Evolutionary conservation across 2,797 vertebrate species (phyloP).

Genomic region (Etheostoma perlongum): DNA sequence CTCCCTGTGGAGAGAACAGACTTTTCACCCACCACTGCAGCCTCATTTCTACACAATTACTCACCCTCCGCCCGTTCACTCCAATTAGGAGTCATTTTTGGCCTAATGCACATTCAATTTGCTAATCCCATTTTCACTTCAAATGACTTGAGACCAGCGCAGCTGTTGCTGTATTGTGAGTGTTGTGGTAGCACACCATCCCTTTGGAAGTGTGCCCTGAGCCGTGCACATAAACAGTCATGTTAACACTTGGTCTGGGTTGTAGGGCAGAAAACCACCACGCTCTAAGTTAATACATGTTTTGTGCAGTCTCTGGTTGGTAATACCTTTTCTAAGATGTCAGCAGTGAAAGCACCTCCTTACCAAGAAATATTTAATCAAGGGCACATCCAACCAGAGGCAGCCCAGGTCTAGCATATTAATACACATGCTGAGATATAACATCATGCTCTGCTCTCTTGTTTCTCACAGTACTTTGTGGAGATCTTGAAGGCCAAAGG

Average conservation of each 20-base stretch:
- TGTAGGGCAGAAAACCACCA: constrained; percentile 4
- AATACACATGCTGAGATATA: constrained; percentile 26
- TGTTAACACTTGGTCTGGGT: neutral
- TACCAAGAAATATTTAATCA: constrained; percentile 25
- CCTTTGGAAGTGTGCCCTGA: constrained; percentile 14
- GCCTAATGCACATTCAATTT: constrained; percentile 71
- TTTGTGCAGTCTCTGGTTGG: constrained; percentile 31
- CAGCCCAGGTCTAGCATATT: constrained; percentile 54
- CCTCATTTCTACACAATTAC: constrained; percentile 60
- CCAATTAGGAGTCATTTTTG: constrained; percentile 70
- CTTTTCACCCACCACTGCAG: constrained; percentile 35
- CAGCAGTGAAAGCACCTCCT: constrained; percentile 57
- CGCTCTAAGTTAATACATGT: constrained; percentile 29
- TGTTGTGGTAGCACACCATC: constrained; percentile 23
- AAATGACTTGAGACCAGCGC: constrained; percentile 71
- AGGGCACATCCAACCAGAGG: constrained; percentile 52
- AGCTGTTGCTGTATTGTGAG: constrained; percentile 67
- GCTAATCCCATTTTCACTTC: constrained; percentile 73
- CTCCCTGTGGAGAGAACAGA: constrained; percentile 42
- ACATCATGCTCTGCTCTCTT: constrained; percentile 20
- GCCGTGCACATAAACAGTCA: constrained; percentile 5
- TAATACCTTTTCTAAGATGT: constrained; percentile 64
- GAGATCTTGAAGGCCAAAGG: constrained; percentile 94
- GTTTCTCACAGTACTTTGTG: constrained; percentile 90
- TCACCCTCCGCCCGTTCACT: constrained; percentile 58